A percentile compares a stretch with the other conserved stretches of the same genome.
phyloP scores from a whole-genome alignment of 2,888 invertebrate species.

The Busseola fusca region DNA sequence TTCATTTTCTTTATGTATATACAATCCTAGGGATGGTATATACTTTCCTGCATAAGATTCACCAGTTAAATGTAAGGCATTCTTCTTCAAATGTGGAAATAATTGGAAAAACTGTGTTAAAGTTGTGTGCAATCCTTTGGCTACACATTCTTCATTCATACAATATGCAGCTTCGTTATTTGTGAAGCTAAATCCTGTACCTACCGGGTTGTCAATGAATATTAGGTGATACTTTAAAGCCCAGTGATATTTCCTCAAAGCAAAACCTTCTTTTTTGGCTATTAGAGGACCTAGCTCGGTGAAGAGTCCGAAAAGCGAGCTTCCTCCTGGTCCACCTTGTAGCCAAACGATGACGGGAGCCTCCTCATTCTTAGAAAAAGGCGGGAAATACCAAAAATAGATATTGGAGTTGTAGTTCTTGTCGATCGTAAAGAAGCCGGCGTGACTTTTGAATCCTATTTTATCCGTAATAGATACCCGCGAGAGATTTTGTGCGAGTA shows the following conservation, averaged over 20 bases:
- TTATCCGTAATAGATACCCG: constrained; percentile 75
- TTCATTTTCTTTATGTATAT: constrained; percentile 85
- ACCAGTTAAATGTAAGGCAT: constrained; percentile 90
- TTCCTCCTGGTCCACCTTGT: constrained; percentile 89
- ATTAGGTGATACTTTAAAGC: constrained; percentile 88
- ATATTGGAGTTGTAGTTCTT: constrained; percentile 88
- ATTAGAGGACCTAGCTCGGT: constrained; percentile 90
- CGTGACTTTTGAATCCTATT: constrained; percentile 86
- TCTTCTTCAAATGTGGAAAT: constrained; percentile 86
- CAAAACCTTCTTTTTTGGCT: constrained; percentile 78
- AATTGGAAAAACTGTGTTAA: constrained; percentile 89
- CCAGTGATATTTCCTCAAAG: constrained; percentile 88
- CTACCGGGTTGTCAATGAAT: constrained; percentile 91
- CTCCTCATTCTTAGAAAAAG: constrained; percentile 76
- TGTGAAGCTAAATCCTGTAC: constrained; percentile 91
- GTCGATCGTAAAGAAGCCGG: constrained; percentile 91
- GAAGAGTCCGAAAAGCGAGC: constrained; percentile 88
- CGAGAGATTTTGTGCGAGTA: constrained; percentile 82
- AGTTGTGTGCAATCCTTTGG: constrained; percentile 85
- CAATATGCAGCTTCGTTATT: constrained; percentile 87
- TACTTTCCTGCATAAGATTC: constrained; percentile 90
- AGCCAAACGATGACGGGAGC: constrained; percentile 89
- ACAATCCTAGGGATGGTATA: constrained; percentile 84
- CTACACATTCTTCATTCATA: constrained; percentile 87
- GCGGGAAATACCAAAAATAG: constrained; percentile 91